These are phyloP conservation scores for Drosophila sproati DNA, from an alignment of 1,140 invertebrate species.

Conservation along the genomic window DNA sequence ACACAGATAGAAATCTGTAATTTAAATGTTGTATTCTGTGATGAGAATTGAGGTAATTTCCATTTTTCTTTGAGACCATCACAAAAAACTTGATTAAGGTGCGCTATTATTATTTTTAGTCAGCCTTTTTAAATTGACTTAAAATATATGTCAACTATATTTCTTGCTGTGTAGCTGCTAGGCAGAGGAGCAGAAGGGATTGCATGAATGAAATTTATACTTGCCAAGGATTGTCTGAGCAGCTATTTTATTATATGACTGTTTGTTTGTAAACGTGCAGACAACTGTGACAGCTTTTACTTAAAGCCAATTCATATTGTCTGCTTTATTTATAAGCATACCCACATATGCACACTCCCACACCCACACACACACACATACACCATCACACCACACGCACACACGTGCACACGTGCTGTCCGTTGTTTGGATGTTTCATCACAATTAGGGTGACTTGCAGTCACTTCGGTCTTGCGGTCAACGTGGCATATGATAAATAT, in stretches of 20 bases:
- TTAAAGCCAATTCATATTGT: slow-evolving; percentile 20
- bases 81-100: too few relatives aligned
- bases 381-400: neutral
- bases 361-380: slow-evolving; percentile 2
- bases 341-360: neutral
- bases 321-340: slow-evolving; percentile 8
- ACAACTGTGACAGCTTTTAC: slow-evolving; percentile 31
- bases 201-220: slow-evolving; percentile 27
- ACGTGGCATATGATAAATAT: slow-evolving; percentile 64
- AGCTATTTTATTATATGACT: slow-evolving; percentile 3
- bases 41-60: too few relatives aligned
- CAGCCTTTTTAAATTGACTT: too few relatives aligned
- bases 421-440: slow-evolving; percentile 5
- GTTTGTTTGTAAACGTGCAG: neutral
- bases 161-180: neutral
- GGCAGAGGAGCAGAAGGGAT: slow-evolving; percentile 5
- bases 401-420: neutral
- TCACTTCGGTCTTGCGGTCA: slow-evolving; percentile 42
- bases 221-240: slow-evolving; percentile 14
- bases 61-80: too few relatives aligned
- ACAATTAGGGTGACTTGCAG: slow-evolving; percentile 22
- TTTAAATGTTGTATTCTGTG: too few relatives aligned
- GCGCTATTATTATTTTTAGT: too few relatives aligned
- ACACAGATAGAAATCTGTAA: neutral
- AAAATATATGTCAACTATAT: neutral